These are phyloP conservation scores for Therioaphis trifolii DNA, from an alignment of 2,888 invertebrate species.

Conservation along the genomic window DNA sequence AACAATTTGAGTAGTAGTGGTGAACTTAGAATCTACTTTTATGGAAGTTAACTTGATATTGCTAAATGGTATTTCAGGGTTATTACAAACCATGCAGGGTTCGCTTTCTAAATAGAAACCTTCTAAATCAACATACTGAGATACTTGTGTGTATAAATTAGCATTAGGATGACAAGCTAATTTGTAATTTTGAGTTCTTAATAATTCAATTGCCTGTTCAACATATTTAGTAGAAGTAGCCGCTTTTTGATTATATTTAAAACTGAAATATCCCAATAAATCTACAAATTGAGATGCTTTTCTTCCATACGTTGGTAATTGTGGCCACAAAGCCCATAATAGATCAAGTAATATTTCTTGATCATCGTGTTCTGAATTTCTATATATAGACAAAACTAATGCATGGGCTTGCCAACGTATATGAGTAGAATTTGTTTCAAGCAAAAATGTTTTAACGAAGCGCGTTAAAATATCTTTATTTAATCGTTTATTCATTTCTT, in stretches of 20 bases:
- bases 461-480: constrained; percentile 70
- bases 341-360: constrained; percentile 84
- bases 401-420: constrained; percentile 97
- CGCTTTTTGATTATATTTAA: constrained; percentile 78
- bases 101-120: constrained; percentile 97
- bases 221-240: constrained; percentile 69
- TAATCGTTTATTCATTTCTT: constrained; percentile 66
- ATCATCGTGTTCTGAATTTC: constrained; percentile 81
- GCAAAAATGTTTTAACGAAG: constrained; percentile 89
- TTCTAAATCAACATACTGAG: constrained; percentile 94
- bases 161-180: constrained; percentile 94
- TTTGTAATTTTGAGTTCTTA: constrained; percentile 89
- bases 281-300: constrained; percentile 98
- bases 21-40: constrained; percentile 96
- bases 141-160: constrained; percentile 88
- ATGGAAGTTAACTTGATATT: constrained; percentile 92
- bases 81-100: constrained; percentile 97
- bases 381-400: constrained; percentile 79
- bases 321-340: constrained; percentile 92
- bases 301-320: constrained; percentile 88
- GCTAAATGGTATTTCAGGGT: constrained; percentile 92
- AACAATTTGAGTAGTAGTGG: constrained; percentile 96
- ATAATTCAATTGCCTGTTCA: constrained; percentile 85
- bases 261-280: constrained; percentile 91
- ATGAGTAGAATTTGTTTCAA: constrained; percentile 92